phyloP scores from a whole-genome alignment of 2,797 vertebrate genomes.

The Protosalanx chinensis region DNA sequence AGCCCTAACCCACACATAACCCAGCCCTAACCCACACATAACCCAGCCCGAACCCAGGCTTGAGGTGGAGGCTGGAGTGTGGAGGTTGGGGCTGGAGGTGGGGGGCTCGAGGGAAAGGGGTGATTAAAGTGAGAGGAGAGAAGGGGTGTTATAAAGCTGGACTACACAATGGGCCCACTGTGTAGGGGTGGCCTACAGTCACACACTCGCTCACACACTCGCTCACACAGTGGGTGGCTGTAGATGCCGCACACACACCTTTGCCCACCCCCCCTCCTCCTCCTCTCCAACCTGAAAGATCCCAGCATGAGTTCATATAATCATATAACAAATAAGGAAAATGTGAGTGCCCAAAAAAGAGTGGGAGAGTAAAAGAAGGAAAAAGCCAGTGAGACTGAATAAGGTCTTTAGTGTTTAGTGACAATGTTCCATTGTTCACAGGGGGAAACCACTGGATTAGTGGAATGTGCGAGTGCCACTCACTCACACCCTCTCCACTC shows the following conservation, averaged over 20 bases:
- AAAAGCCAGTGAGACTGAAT: slow-evolving; percentile 1
- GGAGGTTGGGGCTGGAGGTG: no score
- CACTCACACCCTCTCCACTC: slow-evolving; percentile 53
- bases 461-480: slow-evolving; percentile 61
- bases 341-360: slow-evolving; percentile 37
- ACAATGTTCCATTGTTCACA: slow-evolving; percentile 69
- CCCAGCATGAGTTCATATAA: slow-evolving; percentile 62
- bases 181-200: no score
- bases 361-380: slow-evolving; percentile 11
- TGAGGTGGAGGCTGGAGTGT: slow-evolving; percentile 30
- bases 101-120: no score
- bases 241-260: slow-evolving; percentile 7
- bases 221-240: no score
- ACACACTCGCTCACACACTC: no score
- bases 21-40: no score
- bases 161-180: slow-evolving; percentile 66
- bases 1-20: no score
- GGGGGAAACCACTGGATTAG: slow-evolving; percentile 50
- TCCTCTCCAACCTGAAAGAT: slow-evolving; percentile 40
- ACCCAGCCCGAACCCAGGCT: not conserved
- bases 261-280: slow-evolving; percentile 29
- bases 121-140: slow-evolving; percentile 39
- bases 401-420: slow-evolving; percentile 46
- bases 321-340: slow-evolving; percentile 69
- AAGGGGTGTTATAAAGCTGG: slow-evolving; percentile 66